Evolutionary conservation across 2,888 invertebrate genomes (phyloP).

Genomic region (Pyrocoelia pectoralis): DNA sequence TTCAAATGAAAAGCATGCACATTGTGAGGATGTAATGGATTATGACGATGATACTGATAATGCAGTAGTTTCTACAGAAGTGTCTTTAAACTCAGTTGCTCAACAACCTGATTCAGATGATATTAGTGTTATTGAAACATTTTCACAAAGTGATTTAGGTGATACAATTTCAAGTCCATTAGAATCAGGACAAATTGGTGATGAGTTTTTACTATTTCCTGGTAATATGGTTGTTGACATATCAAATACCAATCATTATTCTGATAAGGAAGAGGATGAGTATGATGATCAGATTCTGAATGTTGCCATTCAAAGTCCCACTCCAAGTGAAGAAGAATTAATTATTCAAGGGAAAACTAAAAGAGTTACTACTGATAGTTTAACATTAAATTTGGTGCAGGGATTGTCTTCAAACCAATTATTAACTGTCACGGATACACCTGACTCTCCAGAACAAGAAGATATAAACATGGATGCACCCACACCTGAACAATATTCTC

Average conservation of each 20-base stretch:
- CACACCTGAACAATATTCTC: constrained; percentile 53
- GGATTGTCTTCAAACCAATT: constrained; percentile 57
- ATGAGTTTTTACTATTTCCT: constrained; percentile 71
- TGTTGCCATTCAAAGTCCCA: constrained; percentile 57
- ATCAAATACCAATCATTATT: constrained; percentile 65
- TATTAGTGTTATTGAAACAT: constrained; percentile 66
- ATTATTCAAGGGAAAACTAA: constrained; percentile 57
- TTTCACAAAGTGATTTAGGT: constrained; percentile 62
- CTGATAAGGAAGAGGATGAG: constrained; percentile 56
- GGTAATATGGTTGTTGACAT: constrained; percentile 69
- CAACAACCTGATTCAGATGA: constrained; percentile 67
- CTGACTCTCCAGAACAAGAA: constrained; percentile 65
- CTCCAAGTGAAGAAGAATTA: constrained; percentile 58
- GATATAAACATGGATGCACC: constrained; percentile 59
- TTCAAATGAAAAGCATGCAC: constrained; percentile 59
- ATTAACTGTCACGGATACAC: constrained; percentile 60
- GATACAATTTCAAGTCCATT: constrained; percentile 70
- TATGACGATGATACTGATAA: constrained; percentile 68
- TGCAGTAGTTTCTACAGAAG: constrained; percentile 66
- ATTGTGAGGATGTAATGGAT: constrained; percentile 64
- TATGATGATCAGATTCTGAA: constrained; percentile 50
- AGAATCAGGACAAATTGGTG: constrained; percentile 65
- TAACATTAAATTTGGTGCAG: constrained; percentile 51
- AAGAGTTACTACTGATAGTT: constrained; percentile 46
- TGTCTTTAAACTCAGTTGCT: constrained; percentile 67